Evolutionary conservation across 2,888 invertebrate species (phyloP).

Genomic region (Amphipoea oculea): DNA sequence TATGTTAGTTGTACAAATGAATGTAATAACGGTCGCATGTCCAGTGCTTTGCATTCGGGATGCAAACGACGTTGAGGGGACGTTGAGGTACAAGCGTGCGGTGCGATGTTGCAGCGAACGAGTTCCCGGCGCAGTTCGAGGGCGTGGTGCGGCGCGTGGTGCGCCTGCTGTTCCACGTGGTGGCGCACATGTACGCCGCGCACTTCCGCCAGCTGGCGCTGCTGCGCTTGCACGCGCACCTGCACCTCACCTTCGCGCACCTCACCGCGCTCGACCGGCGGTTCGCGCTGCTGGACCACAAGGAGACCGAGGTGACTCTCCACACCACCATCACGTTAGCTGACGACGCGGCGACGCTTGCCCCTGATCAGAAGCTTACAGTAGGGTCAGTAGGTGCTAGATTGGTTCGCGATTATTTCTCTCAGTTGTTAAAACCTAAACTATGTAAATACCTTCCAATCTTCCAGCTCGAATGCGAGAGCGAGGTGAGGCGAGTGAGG

Average conservation of each 20-base stretch:
- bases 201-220: conserved; percentile 99
- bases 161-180: conserved; percentile 98
- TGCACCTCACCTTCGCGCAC: conserved; percentile 99
- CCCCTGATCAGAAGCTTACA: background rate
- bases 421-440: background rate
- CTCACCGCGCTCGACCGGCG: conserved; percentile 96
- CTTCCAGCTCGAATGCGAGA: background rate
- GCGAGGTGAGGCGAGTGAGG: background rate
- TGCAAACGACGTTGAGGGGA: background rate
- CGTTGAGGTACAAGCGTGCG: background rate
- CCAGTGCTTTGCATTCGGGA: background rate
- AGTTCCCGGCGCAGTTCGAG: conserved; percentile 98
- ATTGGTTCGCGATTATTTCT: background rate
- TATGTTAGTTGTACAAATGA: background rate
- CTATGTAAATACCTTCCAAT: background rate
- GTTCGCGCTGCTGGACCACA: conserved; percentile 97
- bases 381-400: background rate
- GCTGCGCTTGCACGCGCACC: conserved; percentile 98
- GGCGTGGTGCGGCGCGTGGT: conserved; percentile 98
- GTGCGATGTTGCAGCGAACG: conserved; percentile 92
- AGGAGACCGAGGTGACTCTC: conserved; percentile 95
- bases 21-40: background rate
- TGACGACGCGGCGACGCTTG: background rate
- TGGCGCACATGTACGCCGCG: conserved; percentile 99
- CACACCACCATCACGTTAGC: background rate